These are phyloP conservation scores for Amblyjoppa proteus DNA, from an alignment of 2,888 invertebrate genomes.

Conservation along the genomic window DNA sequence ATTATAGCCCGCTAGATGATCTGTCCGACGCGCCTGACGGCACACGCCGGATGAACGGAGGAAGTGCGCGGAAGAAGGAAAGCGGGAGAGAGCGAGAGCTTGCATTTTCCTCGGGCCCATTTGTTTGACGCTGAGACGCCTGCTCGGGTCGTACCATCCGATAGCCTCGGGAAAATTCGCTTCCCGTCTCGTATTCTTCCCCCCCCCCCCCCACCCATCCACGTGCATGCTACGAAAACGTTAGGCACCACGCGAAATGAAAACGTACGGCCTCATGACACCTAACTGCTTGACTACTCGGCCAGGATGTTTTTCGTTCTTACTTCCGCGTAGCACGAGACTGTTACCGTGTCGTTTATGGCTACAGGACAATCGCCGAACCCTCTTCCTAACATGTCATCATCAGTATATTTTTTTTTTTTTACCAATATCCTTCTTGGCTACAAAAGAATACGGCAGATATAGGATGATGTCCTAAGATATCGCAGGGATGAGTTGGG, in stretches of 20 bases:
- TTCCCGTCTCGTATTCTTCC: constrained; percentile 13
- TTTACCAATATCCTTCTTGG: not conserved
- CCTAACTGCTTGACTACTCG: constrained; percentile 14
- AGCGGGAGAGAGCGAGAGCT: not conserved
- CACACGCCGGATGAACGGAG: constrained; percentile 17
- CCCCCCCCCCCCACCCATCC: not conserved
- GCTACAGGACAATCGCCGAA: constrained; percentile 1
- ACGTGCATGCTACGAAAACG: constrained; percentile 44
- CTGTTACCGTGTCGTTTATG: not conserved
- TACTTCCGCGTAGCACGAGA: not conserved
- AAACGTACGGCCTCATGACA: constrained; percentile 44
- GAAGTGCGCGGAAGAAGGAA: constrained; percentile 6
- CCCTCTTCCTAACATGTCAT: not conserved
- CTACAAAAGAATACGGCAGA: no score
- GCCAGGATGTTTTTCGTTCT: constrained; percentile 17
- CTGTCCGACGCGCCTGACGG: not conserved
- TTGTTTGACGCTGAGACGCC: constrained; percentile 40
- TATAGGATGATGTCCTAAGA: no score
- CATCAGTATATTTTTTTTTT: not conserved
- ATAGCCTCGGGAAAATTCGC: constrained; percentile 16
- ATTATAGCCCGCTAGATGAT: constrained; percentile 18
- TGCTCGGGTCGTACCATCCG: not conserved
- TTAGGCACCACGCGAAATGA: constrained; percentile 21
- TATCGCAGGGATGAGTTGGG: no score
- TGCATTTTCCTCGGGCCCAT: constrained; percentile 21